Conservation (phyloP, 2,113 vertebrate genomes). For the Megaleporinus macrocephalus region DNA sequence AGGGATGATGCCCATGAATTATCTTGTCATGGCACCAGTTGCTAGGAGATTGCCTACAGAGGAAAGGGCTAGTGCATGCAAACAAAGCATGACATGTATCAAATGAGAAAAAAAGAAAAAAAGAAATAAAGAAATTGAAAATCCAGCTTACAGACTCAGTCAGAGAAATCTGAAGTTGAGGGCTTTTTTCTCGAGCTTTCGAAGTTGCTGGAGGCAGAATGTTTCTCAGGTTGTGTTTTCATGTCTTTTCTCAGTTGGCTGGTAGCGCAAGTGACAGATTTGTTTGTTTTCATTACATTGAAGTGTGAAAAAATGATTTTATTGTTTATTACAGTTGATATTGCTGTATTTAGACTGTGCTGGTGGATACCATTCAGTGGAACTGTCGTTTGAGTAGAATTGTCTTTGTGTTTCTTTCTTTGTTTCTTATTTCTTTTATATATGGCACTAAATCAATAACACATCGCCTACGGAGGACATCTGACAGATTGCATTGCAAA, state of each 20-base stretch:
- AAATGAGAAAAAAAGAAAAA: background rate
- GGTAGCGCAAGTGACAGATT: background rate
- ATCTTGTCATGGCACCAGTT: constrained; percentile 62
- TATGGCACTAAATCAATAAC: background rate
- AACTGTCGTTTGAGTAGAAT: background rate
- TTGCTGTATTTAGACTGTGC: background rate
- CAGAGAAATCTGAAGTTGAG: background rate
- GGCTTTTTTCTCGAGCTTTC: background rate
- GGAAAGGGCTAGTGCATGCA: background rate
- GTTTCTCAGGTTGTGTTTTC: background rate
- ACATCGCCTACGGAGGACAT: background rate
- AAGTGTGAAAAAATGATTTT: background rate
- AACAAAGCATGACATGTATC: constrained; percentile 14
- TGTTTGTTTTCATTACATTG: background rate
- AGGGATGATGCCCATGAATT: constrained; percentile 69
- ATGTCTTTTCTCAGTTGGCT: background rate
- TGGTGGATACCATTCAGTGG: background rate
- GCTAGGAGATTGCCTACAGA: background rate
- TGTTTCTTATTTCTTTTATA: background rate
- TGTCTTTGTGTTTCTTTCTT: no score
- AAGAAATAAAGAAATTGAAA: background rate
- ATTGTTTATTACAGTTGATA: background rate
- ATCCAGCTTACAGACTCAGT: background rate
- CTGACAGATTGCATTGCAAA: background rate
- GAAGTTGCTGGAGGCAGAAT: background rate